phyloP scores from a whole-genome alignment of 2,797 vertebrate species.

The Urocyon cinereoargenteus region DNA sequence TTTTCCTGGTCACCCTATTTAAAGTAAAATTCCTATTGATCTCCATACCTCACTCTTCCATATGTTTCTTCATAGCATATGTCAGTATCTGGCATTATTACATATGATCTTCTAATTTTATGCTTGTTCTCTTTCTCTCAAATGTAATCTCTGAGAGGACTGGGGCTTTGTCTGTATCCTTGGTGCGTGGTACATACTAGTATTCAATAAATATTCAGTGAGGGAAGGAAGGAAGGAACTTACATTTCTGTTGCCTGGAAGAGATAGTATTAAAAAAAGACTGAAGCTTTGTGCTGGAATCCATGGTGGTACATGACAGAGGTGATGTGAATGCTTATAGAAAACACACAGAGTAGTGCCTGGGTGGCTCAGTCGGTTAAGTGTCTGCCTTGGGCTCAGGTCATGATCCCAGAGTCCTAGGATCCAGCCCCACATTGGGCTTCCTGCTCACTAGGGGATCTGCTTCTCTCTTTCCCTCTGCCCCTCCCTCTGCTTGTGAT shows the following conservation, averaged over 20 bases:
- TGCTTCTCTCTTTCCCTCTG: no score
- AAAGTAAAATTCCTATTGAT: neutral
- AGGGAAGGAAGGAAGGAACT: neutral
- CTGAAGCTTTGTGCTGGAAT: neutral
- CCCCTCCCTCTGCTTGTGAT: no score
- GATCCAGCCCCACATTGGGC: no score
- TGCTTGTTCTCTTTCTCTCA: neutral
- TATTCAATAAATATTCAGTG: neutral
- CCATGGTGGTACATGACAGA: neutral
- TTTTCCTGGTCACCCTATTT: neutral
- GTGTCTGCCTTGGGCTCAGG: no score
- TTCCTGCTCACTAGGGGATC: no score
- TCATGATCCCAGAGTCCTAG: no score
- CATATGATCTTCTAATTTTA: neutral
- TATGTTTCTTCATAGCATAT: neutral
- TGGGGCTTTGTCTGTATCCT: neutral
- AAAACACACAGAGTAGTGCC: neutral
- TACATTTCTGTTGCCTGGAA: neutral
- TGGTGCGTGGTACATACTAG: neutral
- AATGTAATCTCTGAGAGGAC: neutral
- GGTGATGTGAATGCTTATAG: neutral
- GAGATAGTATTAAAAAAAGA: neutral
- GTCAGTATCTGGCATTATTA: neutral
- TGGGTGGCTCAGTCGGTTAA: no score
- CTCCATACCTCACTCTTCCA: neutral